Percentiles rank a stretch among this genome's conserved stretches.
Conservation (phyloP, 2,113 vertebrate species). For the Petaurus breviceps region DNA sequence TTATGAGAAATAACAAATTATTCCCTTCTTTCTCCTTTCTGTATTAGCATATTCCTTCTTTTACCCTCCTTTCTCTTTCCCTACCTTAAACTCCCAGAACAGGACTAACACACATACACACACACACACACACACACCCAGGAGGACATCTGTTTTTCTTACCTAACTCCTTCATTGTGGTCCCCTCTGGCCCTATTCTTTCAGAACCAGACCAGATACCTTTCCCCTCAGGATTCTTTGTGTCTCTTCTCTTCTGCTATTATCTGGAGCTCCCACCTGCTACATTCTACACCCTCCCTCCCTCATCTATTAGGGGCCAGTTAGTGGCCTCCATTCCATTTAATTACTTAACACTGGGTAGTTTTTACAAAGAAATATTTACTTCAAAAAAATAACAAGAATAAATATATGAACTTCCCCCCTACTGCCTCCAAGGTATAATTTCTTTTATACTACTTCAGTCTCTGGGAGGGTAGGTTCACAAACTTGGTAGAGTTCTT, state of each 20-base stretch:
- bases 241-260: not conserved
- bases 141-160: too few relatives aligned
- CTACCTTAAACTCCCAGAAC: too few relatives aligned
- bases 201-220: too few relatives aligned
- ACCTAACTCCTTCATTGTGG: not conserved
- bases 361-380: not conserved
- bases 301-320: not conserved
- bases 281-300: not conserved
- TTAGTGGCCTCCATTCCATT: not conserved
- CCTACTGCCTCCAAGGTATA: not conserved
- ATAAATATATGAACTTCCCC: not conserved
- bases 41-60: too few relatives aligned
- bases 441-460: not conserved
- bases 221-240: too few relatives aligned
- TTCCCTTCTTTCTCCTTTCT: too few relatives aligned
- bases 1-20: too few relatives aligned
- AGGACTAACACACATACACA: too few relatives aligned
- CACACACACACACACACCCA: too few relatives aligned
- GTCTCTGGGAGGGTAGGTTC: not conserved
- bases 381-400: not conserved
- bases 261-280: not conserved
- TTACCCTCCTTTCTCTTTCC: too few relatives aligned
- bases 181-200: not conserved
- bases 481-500: not conserved
- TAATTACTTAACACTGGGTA: not conserved